These are phyloP conservation scores for Lontra canadensis DNA, from an alignment of 2,113 vertebrate genomes.

Conservation along the genomic window DNA sequence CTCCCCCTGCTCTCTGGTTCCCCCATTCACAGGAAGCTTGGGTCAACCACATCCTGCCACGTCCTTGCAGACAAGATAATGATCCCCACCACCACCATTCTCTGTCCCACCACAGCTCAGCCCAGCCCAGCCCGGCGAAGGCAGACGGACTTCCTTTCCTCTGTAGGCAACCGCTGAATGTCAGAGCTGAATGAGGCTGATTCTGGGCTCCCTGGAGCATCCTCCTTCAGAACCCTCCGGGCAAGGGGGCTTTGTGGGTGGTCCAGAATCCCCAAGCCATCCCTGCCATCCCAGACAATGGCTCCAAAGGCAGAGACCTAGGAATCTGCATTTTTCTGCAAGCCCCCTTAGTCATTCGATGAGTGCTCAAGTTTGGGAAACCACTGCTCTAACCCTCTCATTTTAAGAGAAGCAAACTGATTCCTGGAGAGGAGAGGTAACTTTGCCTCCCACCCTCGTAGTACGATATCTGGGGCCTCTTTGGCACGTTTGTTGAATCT, in stretches of 20 bases:
- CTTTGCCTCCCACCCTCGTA: background rate
- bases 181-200: background rate
- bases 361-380: background rate
- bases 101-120: constrained; percentile 68
- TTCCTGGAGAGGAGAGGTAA: background rate
- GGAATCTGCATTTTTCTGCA: background rate
- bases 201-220: background rate
- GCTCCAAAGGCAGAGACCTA: background rate
- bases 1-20: constrained; percentile 20
- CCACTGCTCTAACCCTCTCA: background rate
- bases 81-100: constrained; percentile 49
- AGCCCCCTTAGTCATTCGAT: background rate
- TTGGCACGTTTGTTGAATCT: too few relatives aligned
- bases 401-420: background rate
- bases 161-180: background rate
- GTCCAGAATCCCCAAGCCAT: background rate
- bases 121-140: background rate
- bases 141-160: background rate
- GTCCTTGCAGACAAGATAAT: constrained; percentile 60
- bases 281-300: background rate
- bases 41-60: constrained; percentile 76
- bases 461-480: background rate
- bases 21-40: constrained; percentile 63
- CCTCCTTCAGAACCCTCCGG: background rate
- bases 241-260: too few relatives aligned